phyloP scores from a whole-genome alignment of 2,797 vertebrate genomes.

The Lacerta viridis region DNA sequence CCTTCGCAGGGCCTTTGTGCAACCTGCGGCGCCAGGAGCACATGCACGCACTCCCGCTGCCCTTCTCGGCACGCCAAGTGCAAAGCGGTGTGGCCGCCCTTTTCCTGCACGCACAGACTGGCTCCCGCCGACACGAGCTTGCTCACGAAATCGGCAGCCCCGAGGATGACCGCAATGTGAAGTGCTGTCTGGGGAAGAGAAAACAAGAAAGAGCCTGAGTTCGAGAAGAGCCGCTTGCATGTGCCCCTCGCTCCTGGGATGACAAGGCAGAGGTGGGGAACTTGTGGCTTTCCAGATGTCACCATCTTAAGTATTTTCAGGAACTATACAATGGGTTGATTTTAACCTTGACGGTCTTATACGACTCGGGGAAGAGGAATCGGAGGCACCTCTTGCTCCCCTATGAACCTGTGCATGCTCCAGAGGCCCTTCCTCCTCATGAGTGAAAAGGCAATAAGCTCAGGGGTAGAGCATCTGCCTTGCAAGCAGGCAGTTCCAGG shows the following conservation, averaged over 20 bases:
- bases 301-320: background rate
- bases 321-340: background rate
- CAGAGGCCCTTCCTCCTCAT: background rate
- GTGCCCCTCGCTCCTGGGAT: background rate
- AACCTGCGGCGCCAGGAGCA: constrained; percentile 67
- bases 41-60: constrained; percentile 68
- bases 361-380: background rate
- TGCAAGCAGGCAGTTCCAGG: too few species aligned
- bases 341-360: background rate
- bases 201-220: background rate
- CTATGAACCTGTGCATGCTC: background rate
- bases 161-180: constrained; percentile 84
- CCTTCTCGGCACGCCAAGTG: constrained; percentile 82
- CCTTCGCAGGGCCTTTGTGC: background rate
- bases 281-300: too few species aligned
- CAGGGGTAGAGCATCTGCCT: too few species aligned
- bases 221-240: background rate
- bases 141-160: constrained; percentile 70
- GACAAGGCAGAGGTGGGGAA: background rate
- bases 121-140: constrained; percentile 78
- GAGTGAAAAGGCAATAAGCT: too few species aligned
- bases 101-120: constrained; percentile 72
- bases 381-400: background rate
- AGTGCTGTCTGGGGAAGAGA: constrained; percentile 78
- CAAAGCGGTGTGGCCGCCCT: constrained; percentile 81